Conservation (phyloP, 1,140 invertebrate genomes). For the Piezodorus guildinii region DNA sequence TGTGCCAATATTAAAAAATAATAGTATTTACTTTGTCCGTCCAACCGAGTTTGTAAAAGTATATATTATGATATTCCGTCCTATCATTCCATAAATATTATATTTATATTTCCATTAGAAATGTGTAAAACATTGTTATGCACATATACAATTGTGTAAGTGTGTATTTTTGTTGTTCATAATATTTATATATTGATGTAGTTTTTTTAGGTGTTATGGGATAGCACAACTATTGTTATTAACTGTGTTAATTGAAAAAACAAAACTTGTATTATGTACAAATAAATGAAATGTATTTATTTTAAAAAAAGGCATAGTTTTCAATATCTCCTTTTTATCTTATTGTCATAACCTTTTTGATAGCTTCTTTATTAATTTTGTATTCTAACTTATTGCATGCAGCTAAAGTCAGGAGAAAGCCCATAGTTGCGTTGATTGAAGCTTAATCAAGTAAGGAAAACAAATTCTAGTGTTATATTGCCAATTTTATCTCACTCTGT, state of each 20-base stretch:
- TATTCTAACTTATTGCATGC: constrained; percentile 20
- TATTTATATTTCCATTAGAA: background rate
- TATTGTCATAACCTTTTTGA: background rate
- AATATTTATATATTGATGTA: constrained; percentile 5
- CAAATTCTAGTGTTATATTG: constrained; percentile 1
- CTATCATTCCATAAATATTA: background rate
- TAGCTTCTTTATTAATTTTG: background rate
- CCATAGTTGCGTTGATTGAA: constrained; percentile 16
- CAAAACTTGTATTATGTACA: background rate
- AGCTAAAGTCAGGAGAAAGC: constrained; percentile 20
- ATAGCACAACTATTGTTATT: constrained; percentile 7
- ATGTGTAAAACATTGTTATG: constrained; percentile 8
- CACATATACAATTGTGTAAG: constrained; percentile 3
- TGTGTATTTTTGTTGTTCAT: constrained; percentile 1
- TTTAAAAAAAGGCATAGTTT: constrained; percentile 1
- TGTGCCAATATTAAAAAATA: background rate
- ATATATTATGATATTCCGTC: no score
- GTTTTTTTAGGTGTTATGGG: background rate
- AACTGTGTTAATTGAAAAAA: constrained; percentile 7
- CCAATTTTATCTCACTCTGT: background rate
- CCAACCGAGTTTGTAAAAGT: no score
- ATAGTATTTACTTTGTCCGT: no score
- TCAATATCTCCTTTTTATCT: constrained; percentile 11
- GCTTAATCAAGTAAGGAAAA: constrained; percentile 15
- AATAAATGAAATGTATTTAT: background rate